A percentile compares a stretch with the other conserved stretches of the same genome.
phyloP scores from a whole-genome alignment of 1,140 invertebrate species.

The Drosophila seguyi region DNA sequence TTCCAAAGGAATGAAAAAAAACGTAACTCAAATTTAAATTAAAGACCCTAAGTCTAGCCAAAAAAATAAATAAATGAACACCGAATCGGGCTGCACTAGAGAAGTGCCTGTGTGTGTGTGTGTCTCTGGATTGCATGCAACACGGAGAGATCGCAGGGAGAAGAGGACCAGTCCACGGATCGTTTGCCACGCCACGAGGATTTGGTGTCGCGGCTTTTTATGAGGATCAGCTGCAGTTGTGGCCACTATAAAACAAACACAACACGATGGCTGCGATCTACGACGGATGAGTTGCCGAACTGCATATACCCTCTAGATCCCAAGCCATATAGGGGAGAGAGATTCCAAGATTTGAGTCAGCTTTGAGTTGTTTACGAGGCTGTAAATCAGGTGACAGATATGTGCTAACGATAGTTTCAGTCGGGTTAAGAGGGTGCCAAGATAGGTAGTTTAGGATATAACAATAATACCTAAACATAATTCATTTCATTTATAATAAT shows the following conservation, averaged over 20 bases:
- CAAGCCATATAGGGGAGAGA: slow-evolving; percentile 2
- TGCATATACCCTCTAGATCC: slow-evolving; percentile 49
- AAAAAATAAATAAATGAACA: neutral
- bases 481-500: neutral
- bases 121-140: slow-evolving; percentile 61
- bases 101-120: neutral
- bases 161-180: slow-evolving; percentile 60
- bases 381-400: slow-evolving; percentile 43
- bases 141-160: slow-evolving; percentile 32
- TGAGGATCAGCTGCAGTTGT: slow-evolving; percentile 82
- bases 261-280: slow-evolving; percentile 51
- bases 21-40: neutral
- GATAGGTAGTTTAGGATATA: slow-evolving; percentile 14
- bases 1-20: too few relatives aligned
- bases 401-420: slow-evolving; percentile 37
- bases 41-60: neutral
- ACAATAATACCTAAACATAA: neutral
- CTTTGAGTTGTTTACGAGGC: slow-evolving; percentile 41
- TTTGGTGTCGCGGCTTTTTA: slow-evolving; percentile 81
- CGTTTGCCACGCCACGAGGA: slow-evolving; percentile 78
- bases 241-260: slow-evolving; percentile 75
- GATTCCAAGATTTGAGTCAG: slow-evolving; percentile 4
- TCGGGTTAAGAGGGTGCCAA: slow-evolving; percentile 14
- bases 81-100: neutral
- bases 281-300: slow-evolving; percentile 32